Percentiles rank a stretch among this genome's conserved stretches.
Conservation (phyloP, 2,797 vertebrate genomes). For the Sebastes kiyomatsui region DNA sequence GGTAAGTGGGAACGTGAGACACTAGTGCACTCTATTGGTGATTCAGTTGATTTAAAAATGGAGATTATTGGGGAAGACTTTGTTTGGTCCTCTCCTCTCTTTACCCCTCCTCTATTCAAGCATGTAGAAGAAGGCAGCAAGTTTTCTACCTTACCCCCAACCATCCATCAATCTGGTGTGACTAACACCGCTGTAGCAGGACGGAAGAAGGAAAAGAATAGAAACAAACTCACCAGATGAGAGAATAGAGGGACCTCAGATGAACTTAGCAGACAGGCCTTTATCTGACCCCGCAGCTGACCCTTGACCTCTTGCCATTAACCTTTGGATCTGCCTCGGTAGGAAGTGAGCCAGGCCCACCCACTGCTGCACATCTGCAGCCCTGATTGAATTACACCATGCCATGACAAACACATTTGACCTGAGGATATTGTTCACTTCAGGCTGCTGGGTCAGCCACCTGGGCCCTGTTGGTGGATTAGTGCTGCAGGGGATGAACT, state of each 20-base stretch:
- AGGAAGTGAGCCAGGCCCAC: slow-evolving; percentile 55
- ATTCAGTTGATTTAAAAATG: background rate
- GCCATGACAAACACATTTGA: slow-evolving; percentile 27
- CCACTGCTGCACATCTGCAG: slow-evolving; percentile 56
- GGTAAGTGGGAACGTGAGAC: slow-evolving; percentile 82
- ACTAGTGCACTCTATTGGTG: background rate
- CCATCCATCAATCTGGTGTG: slow-evolving; percentile 16
- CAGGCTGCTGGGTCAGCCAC: slow-evolving; percentile 30
- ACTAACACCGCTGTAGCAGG: background rate
- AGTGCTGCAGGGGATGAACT: background rate
- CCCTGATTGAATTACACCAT: slow-evolving; percentile 53
- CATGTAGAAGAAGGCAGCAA: background rate
- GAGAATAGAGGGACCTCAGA: slow-evolving; percentile 29
- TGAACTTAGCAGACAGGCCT: slow-evolving; percentile 28
- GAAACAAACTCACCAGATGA: slow-evolving; percentile 26
- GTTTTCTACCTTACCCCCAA: slow-evolving; percentile 1
- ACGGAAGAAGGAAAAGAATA: slow-evolving; percentile 26
- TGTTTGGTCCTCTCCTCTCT: background rate
- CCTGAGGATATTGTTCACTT: slow-evolving; percentile 4
- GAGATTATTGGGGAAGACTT: background rate
- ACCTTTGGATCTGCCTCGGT: slow-evolving; percentile 56
- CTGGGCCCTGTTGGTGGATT: slow-evolving; percentile 19
- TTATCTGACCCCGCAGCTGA: slow-evolving; percentile 44
- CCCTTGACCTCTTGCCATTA: slow-evolving; percentile 58
- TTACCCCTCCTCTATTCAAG: background rate